These are phyloP conservation scores for Drosophila affinis DNA, from an alignment of 2,888 invertebrate genomes.

Conservation along the genomic window DNA sequence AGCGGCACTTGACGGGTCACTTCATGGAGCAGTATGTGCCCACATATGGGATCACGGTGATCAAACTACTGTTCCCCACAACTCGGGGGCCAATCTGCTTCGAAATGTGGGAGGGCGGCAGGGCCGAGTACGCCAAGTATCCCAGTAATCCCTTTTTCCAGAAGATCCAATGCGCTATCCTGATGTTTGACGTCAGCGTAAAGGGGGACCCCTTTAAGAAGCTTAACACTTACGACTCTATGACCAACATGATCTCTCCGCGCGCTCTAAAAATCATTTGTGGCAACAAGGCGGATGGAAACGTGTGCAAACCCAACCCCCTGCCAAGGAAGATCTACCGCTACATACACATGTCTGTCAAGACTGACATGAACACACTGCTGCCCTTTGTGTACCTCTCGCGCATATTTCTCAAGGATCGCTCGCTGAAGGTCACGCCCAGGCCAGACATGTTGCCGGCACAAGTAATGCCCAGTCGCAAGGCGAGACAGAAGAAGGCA, in stretches of 20 bases:
- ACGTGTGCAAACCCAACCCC: not conserved
- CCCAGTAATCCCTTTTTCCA: not conserved
- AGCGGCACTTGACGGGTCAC: not conserved
- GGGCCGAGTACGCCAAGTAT: not conserved
- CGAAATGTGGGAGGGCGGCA: not conserved
- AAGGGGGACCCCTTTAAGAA: not conserved
- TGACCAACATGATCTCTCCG: not conserved
- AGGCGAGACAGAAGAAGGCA: fast-evolving
- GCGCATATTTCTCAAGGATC: not conserved
- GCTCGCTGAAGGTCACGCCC: not conserved
- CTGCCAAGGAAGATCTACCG: not conserved
- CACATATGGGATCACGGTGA: not conserved
- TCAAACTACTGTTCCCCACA: not conserved
- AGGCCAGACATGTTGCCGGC: not conserved
- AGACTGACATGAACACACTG: not conserved
- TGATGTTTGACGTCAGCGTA: not conserved
- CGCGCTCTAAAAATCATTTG: not conserved
- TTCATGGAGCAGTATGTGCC: not conserved
- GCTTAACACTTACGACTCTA: not conserved
- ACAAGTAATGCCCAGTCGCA: not conserved
- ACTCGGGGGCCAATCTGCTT: not conserved
- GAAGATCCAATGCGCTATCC: not conserved
- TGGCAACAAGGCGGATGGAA: not conserved
- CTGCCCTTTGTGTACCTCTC: not conserved
- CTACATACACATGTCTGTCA: not conserved